phyloP scores from a whole-genome alignment of 2,888 invertebrate genomes.

The Oegoconia quadripuncta region DNA sequence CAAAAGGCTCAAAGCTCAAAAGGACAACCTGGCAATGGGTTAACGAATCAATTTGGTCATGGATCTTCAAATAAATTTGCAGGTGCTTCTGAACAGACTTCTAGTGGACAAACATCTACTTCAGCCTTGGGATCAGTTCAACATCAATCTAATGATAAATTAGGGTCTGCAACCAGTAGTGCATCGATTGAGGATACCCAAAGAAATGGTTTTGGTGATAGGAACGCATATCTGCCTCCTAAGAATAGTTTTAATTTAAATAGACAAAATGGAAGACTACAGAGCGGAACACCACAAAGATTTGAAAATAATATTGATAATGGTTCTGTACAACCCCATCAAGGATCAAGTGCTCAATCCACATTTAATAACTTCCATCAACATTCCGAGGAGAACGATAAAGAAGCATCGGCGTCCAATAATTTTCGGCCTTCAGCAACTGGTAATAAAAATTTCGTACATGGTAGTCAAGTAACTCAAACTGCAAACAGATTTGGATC shows the following conservation, averaged over 20 bases:
- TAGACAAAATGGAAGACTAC: constrained; percentile 5
- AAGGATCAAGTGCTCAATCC: not conserved
- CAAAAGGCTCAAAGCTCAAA: not conserved
- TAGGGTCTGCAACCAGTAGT: not conserved
- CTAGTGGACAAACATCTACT: not conserved
- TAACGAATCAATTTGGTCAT: not conserved
- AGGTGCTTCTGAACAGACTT: not conserved
- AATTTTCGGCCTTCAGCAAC: constrained; percentile 17
- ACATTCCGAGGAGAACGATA: constrained; percentile 4
- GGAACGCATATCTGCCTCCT: constrained; percentile 14
- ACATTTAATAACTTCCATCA: not conserved
- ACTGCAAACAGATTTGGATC: constrained; percentile 23
- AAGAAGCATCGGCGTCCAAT: constrained; percentile 2
- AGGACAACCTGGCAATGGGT: not conserved
- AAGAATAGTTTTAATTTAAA: not conserved
- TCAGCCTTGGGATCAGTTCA: not conserved
- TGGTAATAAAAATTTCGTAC: constrained; percentile 23
- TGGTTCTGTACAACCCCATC: not conserved
- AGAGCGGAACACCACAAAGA: constrained; percentile 4
- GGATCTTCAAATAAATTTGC: not conserved
- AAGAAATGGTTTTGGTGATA: constrained; percentile 5
- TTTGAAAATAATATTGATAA: not conserved
- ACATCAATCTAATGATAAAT: not conserved
- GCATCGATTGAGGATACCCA: not conserved
- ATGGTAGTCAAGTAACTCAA: constrained; percentile 17